A percentile compares a stretch with the other conserved stretches of the same genome.
phyloP scores from a whole-genome alignment of 2,113 vertebrate genomes.

The Boleophthalmus pectinirostris region DNA sequence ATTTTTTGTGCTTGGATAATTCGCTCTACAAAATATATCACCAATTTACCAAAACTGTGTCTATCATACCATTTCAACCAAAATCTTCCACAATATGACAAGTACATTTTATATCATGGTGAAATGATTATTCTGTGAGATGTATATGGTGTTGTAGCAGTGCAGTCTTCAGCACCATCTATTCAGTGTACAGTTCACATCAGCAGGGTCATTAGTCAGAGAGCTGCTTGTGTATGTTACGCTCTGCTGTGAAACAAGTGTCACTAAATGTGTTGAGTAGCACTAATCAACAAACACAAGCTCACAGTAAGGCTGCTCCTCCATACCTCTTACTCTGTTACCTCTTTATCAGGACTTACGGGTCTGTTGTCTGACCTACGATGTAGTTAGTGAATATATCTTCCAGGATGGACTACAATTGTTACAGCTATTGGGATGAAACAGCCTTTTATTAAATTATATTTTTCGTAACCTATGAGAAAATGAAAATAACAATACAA shows the following conservation, averaged over 20 bases:
- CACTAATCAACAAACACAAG: conserved; percentile 27
- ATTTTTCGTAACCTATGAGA: too few species aligned
- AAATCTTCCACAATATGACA: neutral
- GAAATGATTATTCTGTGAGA: neutral
- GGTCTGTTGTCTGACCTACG: neutral
- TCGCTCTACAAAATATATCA: neutral
- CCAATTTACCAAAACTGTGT: neutral
- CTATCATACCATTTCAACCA: neutral
- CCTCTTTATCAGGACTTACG: neutral
- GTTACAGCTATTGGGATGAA: too few species aligned
- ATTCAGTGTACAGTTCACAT: neutral
- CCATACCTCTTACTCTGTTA: neutral
- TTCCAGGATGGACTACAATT: neutral
- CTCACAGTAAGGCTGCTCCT: conserved; percentile 2
- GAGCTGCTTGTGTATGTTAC: conserved; percentile 25
- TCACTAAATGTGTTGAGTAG: conserved; percentile 28
- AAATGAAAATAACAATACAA: neutral
- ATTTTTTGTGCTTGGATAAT: neutral
- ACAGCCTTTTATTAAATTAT: too few species aligned
- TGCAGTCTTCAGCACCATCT: neutral
- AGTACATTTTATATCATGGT: neutral
- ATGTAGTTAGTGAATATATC: neutral
- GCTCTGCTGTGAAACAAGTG: conserved; percentile 22
- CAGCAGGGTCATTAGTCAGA: conserved; percentile 27
- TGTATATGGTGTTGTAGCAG: neutral